Conservation (phyloP, 2,888 invertebrate genomes). For the Ophion obscuratus region DNA sequence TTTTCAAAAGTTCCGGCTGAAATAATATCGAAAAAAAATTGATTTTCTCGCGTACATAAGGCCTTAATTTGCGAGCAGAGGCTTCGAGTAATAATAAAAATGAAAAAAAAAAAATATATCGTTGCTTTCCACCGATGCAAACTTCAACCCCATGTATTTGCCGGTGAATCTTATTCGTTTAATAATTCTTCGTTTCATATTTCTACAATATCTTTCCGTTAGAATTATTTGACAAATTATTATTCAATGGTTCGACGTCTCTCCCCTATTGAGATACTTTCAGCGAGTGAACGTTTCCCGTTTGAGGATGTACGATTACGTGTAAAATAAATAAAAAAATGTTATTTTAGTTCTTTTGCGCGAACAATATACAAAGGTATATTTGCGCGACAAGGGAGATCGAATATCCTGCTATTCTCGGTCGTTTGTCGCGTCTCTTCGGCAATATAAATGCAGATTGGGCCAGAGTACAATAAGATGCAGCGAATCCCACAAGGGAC, state of each 20-base stretch:
- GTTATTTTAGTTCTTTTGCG: neutral
- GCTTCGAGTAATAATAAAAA: too few relatives aligned
- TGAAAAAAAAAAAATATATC: too few relatives aligned
- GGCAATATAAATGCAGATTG: conserved; percentile 74
- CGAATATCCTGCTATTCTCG: conserved; percentile 29
- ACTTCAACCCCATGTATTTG: neutral
- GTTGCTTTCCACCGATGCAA: too few relatives aligned
- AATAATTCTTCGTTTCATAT: neutral
- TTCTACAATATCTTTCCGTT: too few relatives aligned
- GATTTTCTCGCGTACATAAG: too few relatives aligned
- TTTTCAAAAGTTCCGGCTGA: too few relatives aligned
- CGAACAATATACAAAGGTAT: conserved; percentile 19
- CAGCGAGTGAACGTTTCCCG: neutral
- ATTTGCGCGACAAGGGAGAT: conserved; percentile 8
- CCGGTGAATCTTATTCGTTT: neutral
- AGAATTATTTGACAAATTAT: neutral
- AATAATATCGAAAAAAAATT: too few relatives aligned
- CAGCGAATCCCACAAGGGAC: conserved; percentile 26
- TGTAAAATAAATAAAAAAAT: neutral
- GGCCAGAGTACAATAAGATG: conserved; percentile 21
- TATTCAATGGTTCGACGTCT: neutral
- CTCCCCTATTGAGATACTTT: neutral
- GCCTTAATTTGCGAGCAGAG: too few relatives aligned
- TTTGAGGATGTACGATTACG: neutral
- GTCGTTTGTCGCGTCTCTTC: conserved; percentile 19